Evolutionary conservation across 1,140 invertebrate species (phyloP).

Genomic region (Pseudachorutes palmiensis): DNA sequence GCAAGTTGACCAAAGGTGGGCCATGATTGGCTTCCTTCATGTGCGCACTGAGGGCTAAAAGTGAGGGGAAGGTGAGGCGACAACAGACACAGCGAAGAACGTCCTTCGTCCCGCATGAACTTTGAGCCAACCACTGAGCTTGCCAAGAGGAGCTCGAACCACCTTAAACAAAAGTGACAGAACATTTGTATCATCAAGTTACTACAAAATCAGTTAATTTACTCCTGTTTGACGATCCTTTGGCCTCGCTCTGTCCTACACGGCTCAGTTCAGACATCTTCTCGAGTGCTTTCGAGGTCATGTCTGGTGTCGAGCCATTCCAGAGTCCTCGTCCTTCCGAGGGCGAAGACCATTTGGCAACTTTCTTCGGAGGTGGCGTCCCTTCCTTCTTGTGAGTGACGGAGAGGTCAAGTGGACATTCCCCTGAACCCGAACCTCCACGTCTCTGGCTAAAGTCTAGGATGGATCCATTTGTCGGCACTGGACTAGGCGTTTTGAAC

Average conservation of each 20-base stretch:
- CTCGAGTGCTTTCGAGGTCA: slow-evolving; percentile 56
- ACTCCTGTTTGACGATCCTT: slow-evolving; percentile 26
- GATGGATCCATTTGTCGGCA: slow-evolving; percentile 22
- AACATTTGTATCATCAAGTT: no score
- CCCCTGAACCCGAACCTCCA: neutral
- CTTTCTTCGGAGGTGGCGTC: slow-evolving; percentile 27
- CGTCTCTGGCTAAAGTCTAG: slow-evolving; percentile 31
- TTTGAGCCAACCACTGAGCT: slow-evolving; percentile 88
- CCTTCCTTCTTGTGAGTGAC: slow-evolving; percentile 25
- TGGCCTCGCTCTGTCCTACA: slow-evolving; percentile 47
- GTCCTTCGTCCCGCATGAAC: slow-evolving; percentile 84
- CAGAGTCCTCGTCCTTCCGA: slow-evolving; percentile 15
- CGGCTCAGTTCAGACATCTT: slow-evolving; percentile 85
- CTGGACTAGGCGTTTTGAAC: slow-evolving; percentile 23
- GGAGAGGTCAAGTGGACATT: slow-evolving; percentile 32
- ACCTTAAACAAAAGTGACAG: slow-evolving; percentile 17
- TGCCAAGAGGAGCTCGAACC: slow-evolving; percentile 61
- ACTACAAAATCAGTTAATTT: no score
- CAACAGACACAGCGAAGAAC: slow-evolving; percentile 94
- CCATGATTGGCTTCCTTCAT: slow-evolving; percentile 94
- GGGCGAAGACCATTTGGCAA: slow-evolving; percentile 28
- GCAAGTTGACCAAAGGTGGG: slow-evolving; percentile 51
- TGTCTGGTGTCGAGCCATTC: slow-evolving; percentile 34
- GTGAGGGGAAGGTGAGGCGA: slow-evolving; percentile 80
- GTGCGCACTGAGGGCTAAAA: slow-evolving; percentile 82